Evolutionary conservation across 2,888 invertebrate genomes (phyloP), one percentile per base, ranked within the genome.

Genomic region (Hartigia nigra): DNA sequence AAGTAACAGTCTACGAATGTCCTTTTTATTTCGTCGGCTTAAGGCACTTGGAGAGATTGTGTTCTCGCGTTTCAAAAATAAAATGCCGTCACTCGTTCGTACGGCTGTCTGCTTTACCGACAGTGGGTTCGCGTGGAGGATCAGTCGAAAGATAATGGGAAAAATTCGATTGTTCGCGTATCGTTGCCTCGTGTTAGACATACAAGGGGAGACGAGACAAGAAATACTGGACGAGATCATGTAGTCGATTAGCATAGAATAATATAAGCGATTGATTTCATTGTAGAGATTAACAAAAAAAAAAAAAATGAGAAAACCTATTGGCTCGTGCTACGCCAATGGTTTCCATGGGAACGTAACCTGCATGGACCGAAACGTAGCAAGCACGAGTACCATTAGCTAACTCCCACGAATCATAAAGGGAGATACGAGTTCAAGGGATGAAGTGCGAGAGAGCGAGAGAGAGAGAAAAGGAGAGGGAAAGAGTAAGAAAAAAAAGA

Each of bases 341-440:
- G 85, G 88, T 88, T 87, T 83, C 88, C 86, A 88, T 88, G 86
- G 87, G 84, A 86, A 88, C 88, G 82, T 85, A 72, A 70, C 69
- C 72, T 31, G 32, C n/a, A 72, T 70, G 78, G 78, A 76, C 75
- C 75, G 31, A 75, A 69, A 39, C 31, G 72, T 31, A 31, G 72
- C 72, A 72, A 72, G 12, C 32, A 32, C 72, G 72, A 72, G 72
- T 23, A 23, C 55, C 23, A 23, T 55, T 23, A 23, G 23, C 23
- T 55, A 55, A 1, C 55, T 23, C 35, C 74, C 35, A 72, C 75
- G 75, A 78, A 76, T 72, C 76, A 75, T 70, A 36, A 70, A 76
- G 31, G 69, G 35, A 75, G 31, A 77, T 77, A 70, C 34, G 78
- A 78, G 31, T 32, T n/a, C 31, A 75, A 76, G 76, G 35, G 78